These are phyloP conservation scores for Poecilia wingei DNA, from an alignment of 2,797 vertebrate species.

Conservation along the genomic window DNA sequence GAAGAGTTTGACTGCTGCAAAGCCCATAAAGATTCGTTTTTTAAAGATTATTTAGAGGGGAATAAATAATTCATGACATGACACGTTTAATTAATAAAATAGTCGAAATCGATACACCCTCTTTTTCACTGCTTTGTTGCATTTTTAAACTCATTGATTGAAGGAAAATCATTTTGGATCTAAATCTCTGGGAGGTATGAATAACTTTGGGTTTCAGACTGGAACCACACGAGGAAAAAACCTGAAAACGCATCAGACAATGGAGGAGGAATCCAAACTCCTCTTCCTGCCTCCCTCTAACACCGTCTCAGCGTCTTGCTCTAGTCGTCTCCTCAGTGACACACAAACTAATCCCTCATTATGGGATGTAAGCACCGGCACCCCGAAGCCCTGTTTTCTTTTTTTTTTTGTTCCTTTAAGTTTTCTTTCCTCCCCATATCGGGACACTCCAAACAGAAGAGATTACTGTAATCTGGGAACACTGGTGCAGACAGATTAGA, in stretches of 20 bases:
- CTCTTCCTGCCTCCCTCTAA: constrained; percentile 48
- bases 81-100: not conserved
- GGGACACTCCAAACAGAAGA: constrained; percentile 69
- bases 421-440: constrained; percentile 74
- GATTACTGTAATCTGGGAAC: constrained; percentile 81
- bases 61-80: not conserved
- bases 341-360: constrained; percentile 79
- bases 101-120: not conserved
- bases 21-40: not conserved
- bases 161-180: not conserved
- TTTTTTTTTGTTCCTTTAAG: constrained; percentile 1
- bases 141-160: not conserved
- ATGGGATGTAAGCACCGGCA: constrained; percentile 66
- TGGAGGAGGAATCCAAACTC: constrained; percentile 35
- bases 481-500: constrained; percentile 79
- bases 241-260: constrained; percentile 27
- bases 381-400: constrained; percentile 58
- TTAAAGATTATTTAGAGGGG: not conserved
- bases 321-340: constrained; percentile 74
- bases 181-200: not conserved
- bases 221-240: not conserved
- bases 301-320: constrained; percentile 64
- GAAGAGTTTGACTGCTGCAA: not conserved
- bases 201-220: not conserved
- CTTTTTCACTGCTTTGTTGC: not conserved